phyloP scores from a whole-genome alignment of 2,113 vertebrate genomes.

The Elaphurus davidianus region DNA sequence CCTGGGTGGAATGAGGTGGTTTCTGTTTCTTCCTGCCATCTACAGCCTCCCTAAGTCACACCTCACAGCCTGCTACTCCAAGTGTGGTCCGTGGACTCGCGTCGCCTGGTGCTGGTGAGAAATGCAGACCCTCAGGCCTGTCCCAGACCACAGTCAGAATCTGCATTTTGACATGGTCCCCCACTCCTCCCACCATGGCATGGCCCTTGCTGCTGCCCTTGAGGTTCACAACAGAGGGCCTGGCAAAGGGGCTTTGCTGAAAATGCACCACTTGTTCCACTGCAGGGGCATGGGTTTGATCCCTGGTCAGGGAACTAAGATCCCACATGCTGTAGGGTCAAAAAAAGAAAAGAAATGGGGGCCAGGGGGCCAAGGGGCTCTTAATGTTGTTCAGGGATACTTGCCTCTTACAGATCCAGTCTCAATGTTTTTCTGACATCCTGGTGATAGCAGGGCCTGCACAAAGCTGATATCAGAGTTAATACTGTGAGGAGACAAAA shows the following conservation, averaged over 20 bases:
- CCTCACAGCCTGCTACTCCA: background rate
- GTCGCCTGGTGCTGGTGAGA: background rate
- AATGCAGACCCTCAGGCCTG: background rate
- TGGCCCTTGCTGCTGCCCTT: background rate
- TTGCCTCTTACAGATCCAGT: slow-evolving; percentile 64
- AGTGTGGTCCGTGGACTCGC: background rate
- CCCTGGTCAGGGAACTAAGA: background rate
- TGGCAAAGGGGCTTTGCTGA: background rate
- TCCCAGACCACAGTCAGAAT: background rate
- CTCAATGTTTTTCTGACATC: slow-evolving; percentile 75
- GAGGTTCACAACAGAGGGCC: background rate
- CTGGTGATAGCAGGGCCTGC: slow-evolving; percentile 75
- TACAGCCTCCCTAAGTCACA: background rate
- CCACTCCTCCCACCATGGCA: background rate
- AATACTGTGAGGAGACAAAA: slow-evolving; percentile 71
- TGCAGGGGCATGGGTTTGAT: background rate
- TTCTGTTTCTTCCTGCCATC: background rate
- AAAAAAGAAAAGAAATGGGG: background rate
- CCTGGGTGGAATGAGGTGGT: background rate
- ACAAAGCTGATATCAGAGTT: slow-evolving; percentile 76
- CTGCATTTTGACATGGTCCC: too few relatives aligned
- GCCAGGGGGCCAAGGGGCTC: background rate
- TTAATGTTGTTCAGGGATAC: background rate
- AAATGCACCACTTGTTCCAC: background rate
- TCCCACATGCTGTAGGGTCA: background rate